Base-by-base conservation (phyloP, 2,888 invertebrate genomes). In the Apamea anceps region DNA sequence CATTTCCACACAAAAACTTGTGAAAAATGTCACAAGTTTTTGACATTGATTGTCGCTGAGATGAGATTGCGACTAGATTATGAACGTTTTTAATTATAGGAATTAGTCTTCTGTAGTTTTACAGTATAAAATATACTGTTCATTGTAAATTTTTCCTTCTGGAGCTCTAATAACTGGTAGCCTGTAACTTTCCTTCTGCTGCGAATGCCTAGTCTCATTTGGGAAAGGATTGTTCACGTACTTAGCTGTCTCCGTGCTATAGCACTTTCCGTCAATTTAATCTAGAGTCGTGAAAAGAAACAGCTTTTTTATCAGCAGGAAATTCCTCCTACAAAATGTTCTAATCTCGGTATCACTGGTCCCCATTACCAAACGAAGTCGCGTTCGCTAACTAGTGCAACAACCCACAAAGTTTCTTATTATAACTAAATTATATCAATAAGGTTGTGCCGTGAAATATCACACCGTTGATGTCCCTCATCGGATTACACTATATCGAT, bases 401-500 rank as follows among this genome's bases (percentile, higher is more conserved):
- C 28, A 88, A 45, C 71, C 79, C 75, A 82, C 83, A 79, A 79
- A 72, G 84, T 73, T 79, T 74, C 79, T 74, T 77, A n/a, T 54
- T 57, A 84, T 80, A 73, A 81, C 81, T 80, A 83, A 86, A 87
- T 88, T 84, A 81, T 81, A 84, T 77, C 80, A 85, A 88, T 80
- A 82, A 82, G 13, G 70, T 54, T 70, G 57, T 84, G 71, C 65
- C 75, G 86, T 82, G 84, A 88, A 88, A 90, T 85, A 88, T 90
- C 72, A 70, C 82, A 84, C 85, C 57, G 57, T 72, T 82, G 81
- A 79, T 85, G 74, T 78, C 81, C 88, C 85, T 87, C 88, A 83
- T 91, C 92, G 75, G 80, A 89, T 91, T 91, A 91, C 92, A 86
- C 80, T 83, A 77, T 65, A 90, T 88, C 84, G 86, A 88, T 82